Base-by-base conservation (phyloP, 2,797 vertebrate genomes). In the Macropus fuliginosus region DNA sequence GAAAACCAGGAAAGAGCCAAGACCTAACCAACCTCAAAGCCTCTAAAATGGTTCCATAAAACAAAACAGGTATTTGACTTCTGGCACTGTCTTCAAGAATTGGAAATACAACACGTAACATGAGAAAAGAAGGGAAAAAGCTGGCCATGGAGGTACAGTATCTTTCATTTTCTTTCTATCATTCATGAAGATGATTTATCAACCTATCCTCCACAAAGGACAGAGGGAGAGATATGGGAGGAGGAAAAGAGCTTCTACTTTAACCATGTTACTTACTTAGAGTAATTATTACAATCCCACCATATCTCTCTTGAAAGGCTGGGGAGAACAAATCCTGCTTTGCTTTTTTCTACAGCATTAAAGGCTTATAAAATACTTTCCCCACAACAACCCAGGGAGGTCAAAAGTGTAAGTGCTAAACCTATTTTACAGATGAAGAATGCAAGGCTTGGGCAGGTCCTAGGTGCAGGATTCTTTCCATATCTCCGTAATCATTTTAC, bases 331-430 rank as follows among this genome's bases (percentile, higher is more conserved):
- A 87, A 87, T 40, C 66, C 18, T 10, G 18, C 66, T 50, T 27
- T 5, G 34, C 66, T 12, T 14, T 4, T 5, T 46, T 52, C 16
- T 34, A 1, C 91, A 10, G 55, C 4, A 6, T 29, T 5, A 4
- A 81, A 14, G 10, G 54, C 27, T 13, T 4, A 16, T 28, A 0
- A 0, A 0, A 27, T n/a, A 14, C 0, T 56, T 62, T 66, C 91
- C 28, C 46, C 40, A 55, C 27, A 3, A 40, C 5, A 54, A 29
- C 55, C 50, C 21, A 0, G 0, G 3, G 28, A 62, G 56, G 55
- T 81, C 21, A 46, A 24, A 87, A 87, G 40, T 27, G 52, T 21
- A 3, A 27, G n/a, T 1, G 34, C 9, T 4, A 21, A 66, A 0
- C 81, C 91, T 81, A 40, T 56, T 54, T 46, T 92, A 57, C 10